Base-by-base conservation (phyloP, 2,888 invertebrate genomes). In the Thelaira solivaga region DNA sequence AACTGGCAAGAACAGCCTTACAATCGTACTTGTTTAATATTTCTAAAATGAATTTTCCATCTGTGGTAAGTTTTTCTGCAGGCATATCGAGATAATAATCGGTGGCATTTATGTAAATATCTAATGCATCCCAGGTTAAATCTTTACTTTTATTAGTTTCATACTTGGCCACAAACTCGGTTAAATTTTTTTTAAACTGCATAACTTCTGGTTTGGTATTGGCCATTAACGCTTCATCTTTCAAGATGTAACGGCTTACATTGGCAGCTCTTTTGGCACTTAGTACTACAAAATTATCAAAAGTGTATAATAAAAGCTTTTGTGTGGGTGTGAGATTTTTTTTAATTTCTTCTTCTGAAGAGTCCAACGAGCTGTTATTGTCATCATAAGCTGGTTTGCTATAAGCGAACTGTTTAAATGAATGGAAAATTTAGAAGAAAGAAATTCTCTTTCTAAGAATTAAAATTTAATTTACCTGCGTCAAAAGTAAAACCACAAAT, bases 31-130 rank as follows among this genome's bases (percentile, higher is more conserved):
- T 57, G 8, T 62, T 31, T 59, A 76, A 34, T 64, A 67, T 8
- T 10, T 47, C 24, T 47, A 43, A 7, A 18, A 64, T 39, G 65
- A 68, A 10, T 45, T 29, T 22, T 1, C 29, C 10, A 26, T 68
- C 68, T 10, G 57, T 4, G 1, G 57, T 71, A 0, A 31, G 16
- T 8, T 57, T 45, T n/a, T 29, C 47, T 6, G 18, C 8, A 0
- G 36, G 36, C 0, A 72, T 41, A 18, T 71, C 61, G 39, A 59
- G 67, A 36, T 73, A 77, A 6, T 57, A 26, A 7, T 76, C 61
- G 7, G 69, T 61, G 1, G 67, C 45, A 11, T 81, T 68, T 2
- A 61, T 41, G 47, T 75, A 80, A 43, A 64, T 16, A 20, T 75
- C 69, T 1, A 74, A 53, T 16, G 77, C 59, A 49, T 73, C 61